These are phyloP conservation scores for Episyrphus balteatus DNA, from an alignment of 1,140 invertebrate species.

Conservation along the genomic window DNA sequence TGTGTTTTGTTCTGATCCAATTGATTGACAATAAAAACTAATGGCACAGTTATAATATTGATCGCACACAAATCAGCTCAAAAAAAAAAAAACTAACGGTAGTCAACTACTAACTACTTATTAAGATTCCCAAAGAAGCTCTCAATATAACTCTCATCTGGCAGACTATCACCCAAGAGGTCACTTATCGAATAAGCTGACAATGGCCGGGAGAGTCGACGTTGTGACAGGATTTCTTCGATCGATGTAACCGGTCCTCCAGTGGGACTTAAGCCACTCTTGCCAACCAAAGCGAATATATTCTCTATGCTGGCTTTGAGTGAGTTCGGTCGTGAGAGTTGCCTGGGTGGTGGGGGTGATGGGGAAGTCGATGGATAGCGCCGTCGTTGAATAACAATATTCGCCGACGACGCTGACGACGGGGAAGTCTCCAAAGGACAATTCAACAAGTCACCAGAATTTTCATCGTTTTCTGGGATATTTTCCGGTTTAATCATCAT, in stretches of 20 bases:
- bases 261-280: conserved; percentile 20
- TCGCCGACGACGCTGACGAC: conserved; percentile 2
- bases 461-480: too few species aligned
- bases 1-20: too few species aligned
- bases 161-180: conserved; percentile 18
- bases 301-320: conserved; percentile 32
- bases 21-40: too few species aligned
- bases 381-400: too few species aligned
- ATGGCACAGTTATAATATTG: too few species aligned
- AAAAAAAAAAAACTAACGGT: too few species aligned
- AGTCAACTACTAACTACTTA: too few species aligned
- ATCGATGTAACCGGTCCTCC: conserved; percentile 27
- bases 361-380: not conserved
- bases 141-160: not conserved
- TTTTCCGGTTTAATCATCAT: conserved; percentile 1
- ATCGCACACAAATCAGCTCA: too few species aligned
- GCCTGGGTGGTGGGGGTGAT: conserved; percentile 16
- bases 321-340: conserved; percentile 15
- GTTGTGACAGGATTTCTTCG: conserved; percentile 30
- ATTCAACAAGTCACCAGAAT: too few species aligned
- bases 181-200: conserved; percentile 34
- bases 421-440: conserved; percentile 9
- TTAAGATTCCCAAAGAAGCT: too few species aligned
- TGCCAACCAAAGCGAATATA: conserved; percentile 27
- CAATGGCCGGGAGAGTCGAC: conserved; percentile 21